Conservation (phyloP, 2,888 invertebrate species). For the Drosophila tripunctata region DNA sequence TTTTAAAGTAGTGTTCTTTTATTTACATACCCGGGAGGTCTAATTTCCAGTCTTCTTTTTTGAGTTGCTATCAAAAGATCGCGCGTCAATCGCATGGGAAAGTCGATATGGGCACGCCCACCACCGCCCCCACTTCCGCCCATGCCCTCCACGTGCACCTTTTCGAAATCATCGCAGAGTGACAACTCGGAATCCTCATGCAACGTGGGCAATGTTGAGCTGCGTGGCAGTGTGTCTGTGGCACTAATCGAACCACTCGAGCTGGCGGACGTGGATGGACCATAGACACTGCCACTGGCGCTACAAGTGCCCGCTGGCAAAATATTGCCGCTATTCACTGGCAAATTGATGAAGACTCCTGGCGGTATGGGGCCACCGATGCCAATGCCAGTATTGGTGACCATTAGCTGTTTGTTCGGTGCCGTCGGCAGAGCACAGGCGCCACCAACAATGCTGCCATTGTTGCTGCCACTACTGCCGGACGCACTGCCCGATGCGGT, state of each 20-base stretch:
- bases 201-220: constrained; percentile 90
- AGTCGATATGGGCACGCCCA: constrained; percentile 81
- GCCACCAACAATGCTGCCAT: constrained; percentile 58
- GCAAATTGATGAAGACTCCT: constrained; percentile 78
- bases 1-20: no score
- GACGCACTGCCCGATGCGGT: constrained; percentile 69
- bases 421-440: constrained; percentile 61
- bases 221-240: constrained; percentile 85
- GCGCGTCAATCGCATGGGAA: constrained; percentile 89
- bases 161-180: constrained; percentile 83
- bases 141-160: constrained; percentile 76
- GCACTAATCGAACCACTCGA: constrained; percentile 84
- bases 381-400: constrained; percentile 5
- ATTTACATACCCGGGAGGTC: constrained; percentile 86
- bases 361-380: constrained; percentile 40
- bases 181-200: constrained; percentile 93
- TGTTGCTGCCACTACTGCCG: constrained; percentile 71
- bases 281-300: constrained; percentile 83
- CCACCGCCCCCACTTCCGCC: constrained; percentile 46
- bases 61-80: constrained; percentile 92
- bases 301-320: constrained; percentile 80
- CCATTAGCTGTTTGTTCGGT: constrained; percentile 51
- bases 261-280: constrained; percentile 84
- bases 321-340: constrained; percentile 51
- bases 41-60: constrained; percentile 88